Percentiles rank a stretch among this genome's conserved stretches.
Evolutionary conservation across 2,113 vertebrate species (phyloP).

Genomic region (Scomber colias): DNA sequence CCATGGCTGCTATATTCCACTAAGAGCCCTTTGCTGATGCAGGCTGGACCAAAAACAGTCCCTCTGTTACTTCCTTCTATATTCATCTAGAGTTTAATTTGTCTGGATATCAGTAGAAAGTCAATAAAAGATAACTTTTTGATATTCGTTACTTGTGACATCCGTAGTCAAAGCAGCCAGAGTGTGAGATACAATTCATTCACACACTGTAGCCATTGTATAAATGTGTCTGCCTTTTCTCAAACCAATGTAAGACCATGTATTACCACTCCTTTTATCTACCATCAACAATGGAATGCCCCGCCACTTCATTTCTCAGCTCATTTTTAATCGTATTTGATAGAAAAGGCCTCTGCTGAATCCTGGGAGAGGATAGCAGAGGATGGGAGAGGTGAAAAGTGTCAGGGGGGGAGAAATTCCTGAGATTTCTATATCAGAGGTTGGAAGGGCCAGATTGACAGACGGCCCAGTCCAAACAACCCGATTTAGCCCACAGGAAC

Average conservation of each 20-base stretch:
- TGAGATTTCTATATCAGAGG: constrained; percentile 73
- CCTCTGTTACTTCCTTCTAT: neutral
- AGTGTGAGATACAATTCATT: constrained; percentile 17
- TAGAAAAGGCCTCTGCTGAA: constrained; percentile 39
- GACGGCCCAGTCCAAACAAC: constrained; percentile 67
- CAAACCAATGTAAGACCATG: constrained; percentile 14
- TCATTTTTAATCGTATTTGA: constrained; percentile 30
- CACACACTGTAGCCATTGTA: neutral
- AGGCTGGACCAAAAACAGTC: constrained; percentile 33
- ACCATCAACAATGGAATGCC: constrained; percentile 25
- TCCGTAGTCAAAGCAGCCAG: neutral
- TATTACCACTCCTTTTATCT: constrained; percentile 24
- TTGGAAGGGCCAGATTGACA: constrained; percentile 66
- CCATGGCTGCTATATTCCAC: constrained; percentile 10
- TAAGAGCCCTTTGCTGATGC: neutral
- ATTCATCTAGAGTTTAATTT: constrained; percentile 30
- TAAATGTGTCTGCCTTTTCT: neutral
- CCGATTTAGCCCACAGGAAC: constrained; percentile 67
- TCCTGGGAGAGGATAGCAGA: constrained; percentile 17
- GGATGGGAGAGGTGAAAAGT: constrained; percentile 50
- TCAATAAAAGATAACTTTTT: constrained; percentile 13
- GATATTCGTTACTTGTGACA: constrained; percentile 20
- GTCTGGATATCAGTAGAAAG: constrained; percentile 23
- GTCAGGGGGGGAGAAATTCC: constrained; percentile 79
- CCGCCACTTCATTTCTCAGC: constrained; percentile 29